Evolutionary conservation across 2,797 vertebrate genomes (phyloP).

Genomic region (Setipinna tenuifilis): DNA sequence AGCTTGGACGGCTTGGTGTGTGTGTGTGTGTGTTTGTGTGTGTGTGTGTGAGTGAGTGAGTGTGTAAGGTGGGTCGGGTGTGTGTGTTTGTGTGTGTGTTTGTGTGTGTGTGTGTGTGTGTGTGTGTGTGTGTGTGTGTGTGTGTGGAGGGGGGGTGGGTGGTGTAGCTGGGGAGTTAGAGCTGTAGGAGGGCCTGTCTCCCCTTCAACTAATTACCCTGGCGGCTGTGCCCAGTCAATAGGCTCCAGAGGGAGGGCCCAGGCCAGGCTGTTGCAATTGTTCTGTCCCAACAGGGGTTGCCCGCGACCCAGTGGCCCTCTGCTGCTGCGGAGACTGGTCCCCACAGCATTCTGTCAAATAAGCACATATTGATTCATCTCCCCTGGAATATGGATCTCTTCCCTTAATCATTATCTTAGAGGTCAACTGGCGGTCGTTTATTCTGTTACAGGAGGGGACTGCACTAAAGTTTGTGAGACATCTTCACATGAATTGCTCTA

Average conservation of each 20-base stretch:
- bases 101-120: background rate
- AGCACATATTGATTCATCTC: constrained; percentile 58
- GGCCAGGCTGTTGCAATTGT: constrained; percentile 46
- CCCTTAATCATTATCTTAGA: constrained; percentile 54
- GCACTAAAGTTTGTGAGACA: constrained; percentile 32
- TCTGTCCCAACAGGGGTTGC: constrained; percentile 44
- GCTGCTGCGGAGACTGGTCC: constrained; percentile 28
- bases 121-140: constrained; percentile 4
- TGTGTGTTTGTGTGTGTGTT: too few species aligned
- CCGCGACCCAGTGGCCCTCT: constrained; percentile 16
- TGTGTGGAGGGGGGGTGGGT: background rate
- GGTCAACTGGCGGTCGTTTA: constrained; percentile 49
- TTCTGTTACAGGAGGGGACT: constrained; percentile 24
- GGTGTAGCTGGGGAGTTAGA: background rate
- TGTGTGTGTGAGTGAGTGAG: too few species aligned
- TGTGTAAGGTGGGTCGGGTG: too few species aligned
- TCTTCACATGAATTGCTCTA: background rate
- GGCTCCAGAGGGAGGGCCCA: constrained; percentile 33
- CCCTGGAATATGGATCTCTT: constrained; percentile 53
- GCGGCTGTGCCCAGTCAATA: constrained; percentile 38
- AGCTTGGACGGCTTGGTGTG: background rate
- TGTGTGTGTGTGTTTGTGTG: too few species aligned
- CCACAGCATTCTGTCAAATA: constrained; percentile 54
- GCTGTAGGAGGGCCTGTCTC: background rate
- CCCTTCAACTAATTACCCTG: constrained; percentile 45